Evolutionary conservation across 64 coral and sea anemone species (phyloP).

Genomic region (Montipora capricornis): DNA sequence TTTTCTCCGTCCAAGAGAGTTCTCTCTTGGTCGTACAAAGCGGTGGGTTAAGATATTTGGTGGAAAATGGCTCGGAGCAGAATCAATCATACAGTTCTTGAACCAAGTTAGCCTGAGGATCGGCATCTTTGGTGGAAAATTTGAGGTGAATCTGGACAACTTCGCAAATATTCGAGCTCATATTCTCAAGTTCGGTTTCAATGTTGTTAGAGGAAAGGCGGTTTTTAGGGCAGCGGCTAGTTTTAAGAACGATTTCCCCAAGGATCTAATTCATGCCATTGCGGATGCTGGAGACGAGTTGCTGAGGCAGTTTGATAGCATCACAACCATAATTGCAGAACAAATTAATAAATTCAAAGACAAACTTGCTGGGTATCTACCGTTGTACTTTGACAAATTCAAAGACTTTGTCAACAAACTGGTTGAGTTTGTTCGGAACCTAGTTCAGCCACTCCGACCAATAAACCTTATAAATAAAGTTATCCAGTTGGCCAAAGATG

Average conservation of each 20-base stretch:
- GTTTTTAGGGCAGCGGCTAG: slow-evolving; percentile 94
- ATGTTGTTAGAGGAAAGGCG: slow-evolving; percentile 88
- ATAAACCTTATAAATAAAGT: slow-evolving; percentile 73
- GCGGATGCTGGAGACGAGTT: slow-evolving; percentile 87
- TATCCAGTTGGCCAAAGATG: slow-evolving; percentile 63
- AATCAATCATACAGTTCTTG: slow-evolving; percentile 76
- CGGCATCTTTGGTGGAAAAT: slow-evolving; percentile 92
- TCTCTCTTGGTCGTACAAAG: slow-evolving; percentile 69
- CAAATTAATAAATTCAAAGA: slow-evolving; percentile 77
- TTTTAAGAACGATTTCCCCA: slow-evolving; percentile 98
- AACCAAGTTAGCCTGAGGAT: slow-evolving; percentile 88
- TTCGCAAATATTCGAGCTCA: slow-evolving; percentile 71
- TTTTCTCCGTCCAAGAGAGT: slow-evolving; percentile 80
- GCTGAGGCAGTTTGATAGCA: slow-evolving; percentile 68
- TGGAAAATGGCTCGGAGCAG: slow-evolving; percentile 82
- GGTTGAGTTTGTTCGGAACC: slow-evolving; percentile 75
- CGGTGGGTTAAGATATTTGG: slow-evolving; percentile 78
- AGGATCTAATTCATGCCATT: slow-evolving; percentile 90
- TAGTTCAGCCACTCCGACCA: slow-evolving; percentile 65
- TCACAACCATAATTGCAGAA: slow-evolving; percentile 80
- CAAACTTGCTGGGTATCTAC: slow-evolving; percentile 73
- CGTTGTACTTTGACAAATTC: slow-evolving; percentile 69
- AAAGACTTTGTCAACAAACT: slow-evolving; percentile 83
- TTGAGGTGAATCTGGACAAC: slow-evolving; percentile 94
- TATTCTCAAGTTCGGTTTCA: slow-evolving; percentile 80